These are phyloP conservation scores for Drosophila repletoides DNA, from an alignment of 1,140 invertebrate genomes.

Conservation along the genomic window DNA sequence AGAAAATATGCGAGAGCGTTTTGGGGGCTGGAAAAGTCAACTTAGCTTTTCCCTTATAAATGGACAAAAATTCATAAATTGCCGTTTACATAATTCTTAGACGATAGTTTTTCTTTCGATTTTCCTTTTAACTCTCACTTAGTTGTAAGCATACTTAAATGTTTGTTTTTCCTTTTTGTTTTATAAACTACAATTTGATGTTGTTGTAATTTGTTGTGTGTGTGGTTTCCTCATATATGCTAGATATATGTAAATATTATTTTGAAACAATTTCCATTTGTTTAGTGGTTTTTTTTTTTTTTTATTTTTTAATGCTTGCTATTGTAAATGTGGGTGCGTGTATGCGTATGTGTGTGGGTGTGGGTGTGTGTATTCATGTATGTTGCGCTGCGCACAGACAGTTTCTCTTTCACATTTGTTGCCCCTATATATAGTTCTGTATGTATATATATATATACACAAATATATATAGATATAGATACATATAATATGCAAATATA, in stretches of 20 bases:
- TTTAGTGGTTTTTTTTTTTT: too few relatives aligned
- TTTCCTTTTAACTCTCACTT: conserved; percentile 4
- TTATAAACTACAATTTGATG: conserved; percentile 25
- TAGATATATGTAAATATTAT: conserved; percentile 33
- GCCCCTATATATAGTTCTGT: conserved; percentile 57
- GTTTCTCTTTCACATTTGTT: conserved; percentile 76
- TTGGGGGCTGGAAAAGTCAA: conserved; percentile 12
- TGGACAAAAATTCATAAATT: conserved; percentile 71
- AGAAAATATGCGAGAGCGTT: conserved; percentile 60
- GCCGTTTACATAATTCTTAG: conserved; percentile 45
- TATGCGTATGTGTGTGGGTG: conserved; percentile 29
- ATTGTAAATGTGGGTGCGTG: conserved; percentile 39
- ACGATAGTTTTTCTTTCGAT: conserved; percentile 32
- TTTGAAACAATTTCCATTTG: conserved; percentile 54
- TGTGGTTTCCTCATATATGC: conserved; percentile 42
- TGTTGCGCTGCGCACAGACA: conserved; percentile 75
- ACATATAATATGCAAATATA: conserved; percentile 51
- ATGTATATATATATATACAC: conserved; percentile 36
- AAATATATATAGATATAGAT: conserved; percentile 50
- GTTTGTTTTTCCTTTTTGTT: conserved; percentile 7
- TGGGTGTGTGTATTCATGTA: conserved; percentile 16
- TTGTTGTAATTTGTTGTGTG: conserved; percentile 31
- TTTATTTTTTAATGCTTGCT: conserved; percentile 57
- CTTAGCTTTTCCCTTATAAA: conserved; percentile 31
- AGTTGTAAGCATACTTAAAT: conserved; percentile 64